Percentiles rank a stretch among this genome's conserved stretches.
These are phyloP conservation scores for Fistularia tabacaria DNA, from an alignment of 2,797 vertebrate species.

Conservation along the genomic window DNA sequence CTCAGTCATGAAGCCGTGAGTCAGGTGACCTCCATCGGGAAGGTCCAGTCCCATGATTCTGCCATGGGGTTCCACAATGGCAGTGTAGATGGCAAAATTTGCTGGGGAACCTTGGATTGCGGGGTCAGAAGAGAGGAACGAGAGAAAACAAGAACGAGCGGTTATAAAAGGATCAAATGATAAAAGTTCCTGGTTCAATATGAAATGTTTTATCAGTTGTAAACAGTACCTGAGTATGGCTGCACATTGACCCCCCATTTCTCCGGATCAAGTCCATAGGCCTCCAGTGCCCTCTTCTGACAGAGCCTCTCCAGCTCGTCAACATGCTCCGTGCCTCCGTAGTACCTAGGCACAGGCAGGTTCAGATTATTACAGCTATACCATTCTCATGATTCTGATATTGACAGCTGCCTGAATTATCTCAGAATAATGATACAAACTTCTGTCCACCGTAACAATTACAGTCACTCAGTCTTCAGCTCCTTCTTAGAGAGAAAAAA, in stretches of 20 bases:
- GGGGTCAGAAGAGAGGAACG: background rate
- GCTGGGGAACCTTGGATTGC: slow-evolving; percentile 84
- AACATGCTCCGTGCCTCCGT: slow-evolving; percentile 89
- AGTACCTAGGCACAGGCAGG: slow-evolving; percentile 78
- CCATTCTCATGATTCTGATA: no score
- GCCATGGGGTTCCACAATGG: slow-evolving; percentile 91
- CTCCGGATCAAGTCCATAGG: slow-evolving; percentile 80
- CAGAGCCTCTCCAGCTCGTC: slow-evolving; percentile 92
- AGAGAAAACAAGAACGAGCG: background rate
- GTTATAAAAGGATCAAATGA: background rate
- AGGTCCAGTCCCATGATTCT: slow-evolving; percentile 98
- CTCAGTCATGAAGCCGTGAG: slow-evolving; percentile 97
- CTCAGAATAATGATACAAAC: no score
- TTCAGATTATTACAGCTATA: background rate
- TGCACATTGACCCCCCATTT: slow-evolving; percentile 96
- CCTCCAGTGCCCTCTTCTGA: slow-evolving; percentile 88
- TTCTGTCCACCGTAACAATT: no score
- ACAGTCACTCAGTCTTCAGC: no score
- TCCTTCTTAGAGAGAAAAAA: no score
- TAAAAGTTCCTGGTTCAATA: background rate
- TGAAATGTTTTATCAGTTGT: background rate
- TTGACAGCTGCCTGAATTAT: no score
- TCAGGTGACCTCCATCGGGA: slow-evolving; percentile 94
- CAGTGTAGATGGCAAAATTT: slow-evolving; percentile 93
- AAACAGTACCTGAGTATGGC: slow-evolving; percentile 88